Conservation (phyloP, 2,888 invertebrate species). For the Xestobium rufovillosum region DNA sequence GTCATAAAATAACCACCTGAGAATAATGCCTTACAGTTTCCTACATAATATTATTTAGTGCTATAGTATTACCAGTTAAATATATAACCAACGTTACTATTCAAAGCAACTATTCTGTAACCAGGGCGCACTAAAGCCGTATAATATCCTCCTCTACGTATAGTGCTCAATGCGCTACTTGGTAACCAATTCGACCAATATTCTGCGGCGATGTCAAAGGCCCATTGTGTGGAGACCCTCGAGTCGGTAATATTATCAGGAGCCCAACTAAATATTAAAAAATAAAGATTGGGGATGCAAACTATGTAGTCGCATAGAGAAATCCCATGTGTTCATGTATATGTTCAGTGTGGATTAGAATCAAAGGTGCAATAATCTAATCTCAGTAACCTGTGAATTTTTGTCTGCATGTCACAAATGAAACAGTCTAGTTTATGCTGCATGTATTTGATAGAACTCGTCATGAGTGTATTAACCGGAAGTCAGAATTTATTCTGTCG, state of each 20-base stretch:
- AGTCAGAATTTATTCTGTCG: too few relatives aligned
- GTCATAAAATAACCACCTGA: conserved; percentile 40
- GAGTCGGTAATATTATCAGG: conserved; percentile 22
- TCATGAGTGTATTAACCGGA: too few relatives aligned
- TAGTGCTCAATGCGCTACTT: conserved; percentile 50
- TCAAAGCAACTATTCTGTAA: conserved; percentile 67
- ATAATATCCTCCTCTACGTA: conserved; percentile 70
- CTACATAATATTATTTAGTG: too few relatives aligned
- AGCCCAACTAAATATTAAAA: conserved; percentile 29
- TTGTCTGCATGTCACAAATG: too few relatives aligned
- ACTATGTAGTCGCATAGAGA: too few relatives aligned
- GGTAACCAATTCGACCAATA: conserved; percentile 69
- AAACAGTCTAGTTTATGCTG: too few relatives aligned
- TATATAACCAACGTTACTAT: conserved; percentile 72
- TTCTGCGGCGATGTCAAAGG: conserved; percentile 65
- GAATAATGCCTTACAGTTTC: conserved; percentile 9
- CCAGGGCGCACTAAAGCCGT: conserved; percentile 59
- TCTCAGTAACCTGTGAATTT: too few relatives aligned
- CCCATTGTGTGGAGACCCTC: conserved; percentile 57
- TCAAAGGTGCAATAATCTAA: too few relatives aligned
- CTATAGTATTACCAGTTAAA: conserved; percentile 68
- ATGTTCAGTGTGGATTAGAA: too few relatives aligned
- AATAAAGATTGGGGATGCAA: too few relatives aligned
- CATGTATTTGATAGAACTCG: too few relatives aligned
- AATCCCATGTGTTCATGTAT: not conserved